phyloP scores from a whole-genome alignment of 2,888 invertebrate species.

The Cosmorhoe ocellata region DNA sequence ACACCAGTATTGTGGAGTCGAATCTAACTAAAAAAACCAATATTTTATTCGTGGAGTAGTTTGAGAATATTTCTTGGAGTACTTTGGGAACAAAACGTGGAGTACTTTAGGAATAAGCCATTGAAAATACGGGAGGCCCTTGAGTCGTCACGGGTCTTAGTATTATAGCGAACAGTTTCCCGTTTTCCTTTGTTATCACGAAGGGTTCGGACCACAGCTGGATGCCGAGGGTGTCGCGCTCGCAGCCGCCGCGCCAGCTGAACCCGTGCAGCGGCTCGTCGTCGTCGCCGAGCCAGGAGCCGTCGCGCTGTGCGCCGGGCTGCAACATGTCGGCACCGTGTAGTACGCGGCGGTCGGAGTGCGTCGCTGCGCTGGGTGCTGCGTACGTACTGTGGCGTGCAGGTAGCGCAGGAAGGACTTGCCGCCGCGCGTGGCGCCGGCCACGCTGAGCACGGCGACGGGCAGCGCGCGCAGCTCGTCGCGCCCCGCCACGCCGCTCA shows the following conservation, averaged over 20 bases:
- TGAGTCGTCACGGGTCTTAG: too few species aligned
- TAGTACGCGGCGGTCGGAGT: too few species aligned
- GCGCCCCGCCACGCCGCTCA: slow-evolving; percentile 34
- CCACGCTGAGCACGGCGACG: slow-evolving; percentile 48
- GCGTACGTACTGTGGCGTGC: slow-evolving; percentile 42
- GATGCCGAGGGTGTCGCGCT: slow-evolving; percentile 97
- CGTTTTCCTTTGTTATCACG: slow-evolving; percentile 80
- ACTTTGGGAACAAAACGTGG: too few species aligned
- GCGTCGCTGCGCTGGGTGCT: too few species aligned
- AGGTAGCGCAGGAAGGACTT: slow-evolving; percentile 55
- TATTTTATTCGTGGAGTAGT: too few species aligned
- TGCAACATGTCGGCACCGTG: too few species aligned
- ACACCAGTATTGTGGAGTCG: too few species aligned
- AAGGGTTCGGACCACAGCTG: slow-evolving; percentile 96
- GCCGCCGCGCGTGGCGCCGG: slow-evolving; percentile 51
- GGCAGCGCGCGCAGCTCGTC: slow-evolving; percentile 39
- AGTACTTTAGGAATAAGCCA: too few species aligned
- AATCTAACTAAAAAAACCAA: too few species aligned
- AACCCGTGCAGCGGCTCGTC: slow-evolving; percentile 90
- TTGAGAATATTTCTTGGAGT: too few species aligned
- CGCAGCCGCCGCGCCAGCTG: slow-evolving; percentile 95
- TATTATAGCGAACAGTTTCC: slow-evolving; percentile 37
- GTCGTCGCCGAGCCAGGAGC: slow-evolving; percentile 86
- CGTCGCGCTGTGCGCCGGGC: too few species aligned
- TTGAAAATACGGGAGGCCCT: too few species aligned